Evolutionary conservation across 64 coral and sea anemone genomes (phyloP).

Genomic region (Pachyseris speciosa): DNA sequence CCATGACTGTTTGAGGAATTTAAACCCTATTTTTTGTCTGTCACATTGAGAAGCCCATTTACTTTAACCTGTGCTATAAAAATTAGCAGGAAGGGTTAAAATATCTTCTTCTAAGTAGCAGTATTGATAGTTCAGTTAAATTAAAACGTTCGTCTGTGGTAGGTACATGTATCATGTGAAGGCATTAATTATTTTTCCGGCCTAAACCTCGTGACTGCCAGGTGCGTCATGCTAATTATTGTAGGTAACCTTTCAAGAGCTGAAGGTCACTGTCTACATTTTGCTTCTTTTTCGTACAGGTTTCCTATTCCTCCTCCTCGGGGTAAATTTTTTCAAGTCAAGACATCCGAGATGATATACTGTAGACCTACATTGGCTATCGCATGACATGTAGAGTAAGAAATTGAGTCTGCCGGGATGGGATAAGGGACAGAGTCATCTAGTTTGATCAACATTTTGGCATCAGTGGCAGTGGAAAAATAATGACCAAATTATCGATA

Average conservation of each 20-base stretch:
- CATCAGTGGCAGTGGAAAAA: no score
- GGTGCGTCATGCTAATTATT: not conserved
- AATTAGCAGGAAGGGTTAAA: no score
- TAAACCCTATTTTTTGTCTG: no score
- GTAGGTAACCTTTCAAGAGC: not conserved
- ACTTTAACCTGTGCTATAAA: no score
- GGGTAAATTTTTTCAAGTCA: not conserved
- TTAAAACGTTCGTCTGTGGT: no score
- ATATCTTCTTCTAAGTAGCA: not conserved
- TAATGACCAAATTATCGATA: no score
- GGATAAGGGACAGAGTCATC: not conserved
- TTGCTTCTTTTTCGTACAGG: slow-evolving; percentile 1
- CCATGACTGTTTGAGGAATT: no score
- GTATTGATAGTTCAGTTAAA: not conserved
- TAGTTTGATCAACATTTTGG: no score
- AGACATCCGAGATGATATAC: not conserved
- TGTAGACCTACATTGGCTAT: not conserved
- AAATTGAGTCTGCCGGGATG: not conserved
- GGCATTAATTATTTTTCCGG: not conserved
- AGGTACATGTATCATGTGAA: no score
- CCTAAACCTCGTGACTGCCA: not conserved
- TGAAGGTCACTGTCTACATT: not conserved
- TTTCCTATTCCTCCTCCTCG: not conserved
- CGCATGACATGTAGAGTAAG: not conserved
- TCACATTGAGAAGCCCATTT: no score